phyloP scores from a whole-genome alignment of 2,113 vertebrate genomes.

The Zosterops pallidus region DNA sequence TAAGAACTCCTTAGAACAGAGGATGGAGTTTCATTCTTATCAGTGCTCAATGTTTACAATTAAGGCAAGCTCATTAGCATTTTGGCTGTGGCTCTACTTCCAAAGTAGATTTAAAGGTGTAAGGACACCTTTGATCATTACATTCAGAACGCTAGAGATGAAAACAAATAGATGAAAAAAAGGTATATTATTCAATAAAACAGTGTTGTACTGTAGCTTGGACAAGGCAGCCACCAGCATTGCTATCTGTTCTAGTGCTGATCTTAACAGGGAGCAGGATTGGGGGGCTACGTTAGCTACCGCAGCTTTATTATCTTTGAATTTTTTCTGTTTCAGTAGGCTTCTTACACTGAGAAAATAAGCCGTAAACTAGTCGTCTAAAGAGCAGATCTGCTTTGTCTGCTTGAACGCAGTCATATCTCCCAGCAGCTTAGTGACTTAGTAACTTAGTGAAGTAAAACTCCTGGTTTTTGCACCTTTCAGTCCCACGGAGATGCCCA shows the following conservation, averaged over 20 bases:
- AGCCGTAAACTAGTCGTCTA: background rate
- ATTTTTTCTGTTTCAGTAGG: background rate
- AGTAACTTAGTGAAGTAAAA: slow-evolving; percentile 40
- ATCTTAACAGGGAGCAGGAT: background rate
- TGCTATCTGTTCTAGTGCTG: background rate
- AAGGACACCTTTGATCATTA: background rate
- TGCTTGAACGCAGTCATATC: background rate
- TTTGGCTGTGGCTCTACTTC: slow-evolving; percentile 5
- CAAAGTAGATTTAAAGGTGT: slow-evolving; percentile 46
- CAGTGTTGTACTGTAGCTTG: background rate
- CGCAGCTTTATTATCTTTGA: background rate
- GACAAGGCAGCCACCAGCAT: background rate
- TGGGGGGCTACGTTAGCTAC: background rate
- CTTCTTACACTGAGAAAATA: background rate
- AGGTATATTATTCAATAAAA: background rate
- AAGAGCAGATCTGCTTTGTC: background rate
- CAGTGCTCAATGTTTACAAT: slow-evolving; percentile 41
- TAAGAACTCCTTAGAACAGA: slow-evolving; percentile 57
- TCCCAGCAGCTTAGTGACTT: slow-evolving; percentile 29
- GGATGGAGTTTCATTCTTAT: slow-evolving; percentile 63
- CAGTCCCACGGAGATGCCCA: background rate
- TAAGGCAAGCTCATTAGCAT: slow-evolving; percentile 55
- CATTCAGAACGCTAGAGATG: background rate
- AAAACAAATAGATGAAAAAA: background rate
- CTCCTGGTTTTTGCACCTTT: slow-evolving; percentile 34